Conservation (phyloP, 2,888 invertebrate species). For the Meghimatium bilineatum region DNA sequence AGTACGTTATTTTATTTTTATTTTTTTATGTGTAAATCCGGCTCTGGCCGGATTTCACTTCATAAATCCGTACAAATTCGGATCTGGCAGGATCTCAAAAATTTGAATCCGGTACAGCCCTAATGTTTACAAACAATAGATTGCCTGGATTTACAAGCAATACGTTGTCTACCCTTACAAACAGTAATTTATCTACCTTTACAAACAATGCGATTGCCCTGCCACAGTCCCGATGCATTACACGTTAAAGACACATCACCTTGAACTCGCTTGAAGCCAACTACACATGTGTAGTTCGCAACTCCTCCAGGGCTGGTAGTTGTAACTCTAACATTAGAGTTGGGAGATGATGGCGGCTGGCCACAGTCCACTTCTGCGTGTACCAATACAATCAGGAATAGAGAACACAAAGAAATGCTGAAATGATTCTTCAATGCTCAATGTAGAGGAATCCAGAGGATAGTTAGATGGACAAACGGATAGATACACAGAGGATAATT, state of each 20-base stretch:
- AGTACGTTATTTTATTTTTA: too few relatives aligned
- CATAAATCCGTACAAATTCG: too few relatives aligned
- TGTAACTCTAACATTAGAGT: neutral
- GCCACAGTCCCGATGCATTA: neutral
- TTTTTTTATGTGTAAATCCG: too few relatives aligned
- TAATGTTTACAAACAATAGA: too few relatives aligned
- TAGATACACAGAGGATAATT: too few relatives aligned
- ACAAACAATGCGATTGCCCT: slow-evolving; percentile 8
- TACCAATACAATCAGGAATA: neutral
- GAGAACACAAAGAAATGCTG: neutral
- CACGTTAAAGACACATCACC: neutral
- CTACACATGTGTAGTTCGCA: neutral
- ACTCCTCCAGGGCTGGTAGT: neutral
- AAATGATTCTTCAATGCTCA: neutral
- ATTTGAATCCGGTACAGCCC: too few relatives aligned
- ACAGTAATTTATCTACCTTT: neutral
- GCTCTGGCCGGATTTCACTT: too few relatives aligned
- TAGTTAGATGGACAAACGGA: neutral
- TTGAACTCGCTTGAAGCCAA: neutral
- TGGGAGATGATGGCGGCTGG: neutral
- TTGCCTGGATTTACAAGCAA: too few relatives aligned
- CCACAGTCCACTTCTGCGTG: neutral
- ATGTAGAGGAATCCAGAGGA: neutral
- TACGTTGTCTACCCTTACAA: neutral
- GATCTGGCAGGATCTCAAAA: too few relatives aligned